Base-by-base conservation (phyloP, 2,113 vertebrate genomes). In the Anser brachyrhynchus region DNA sequence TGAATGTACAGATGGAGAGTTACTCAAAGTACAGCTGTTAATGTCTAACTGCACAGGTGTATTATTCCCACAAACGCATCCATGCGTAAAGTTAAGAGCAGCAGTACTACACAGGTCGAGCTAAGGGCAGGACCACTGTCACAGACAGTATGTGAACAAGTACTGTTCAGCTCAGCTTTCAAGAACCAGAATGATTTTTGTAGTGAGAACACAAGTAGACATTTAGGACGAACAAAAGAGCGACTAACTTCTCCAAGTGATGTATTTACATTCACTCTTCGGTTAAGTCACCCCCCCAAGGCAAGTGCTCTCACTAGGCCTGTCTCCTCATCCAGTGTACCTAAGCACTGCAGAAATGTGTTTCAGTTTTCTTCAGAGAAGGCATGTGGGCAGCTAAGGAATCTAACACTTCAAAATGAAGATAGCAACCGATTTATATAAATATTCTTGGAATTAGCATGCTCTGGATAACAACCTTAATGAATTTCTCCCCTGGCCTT, bases 1-100 rank as follows among this genome's bases (percentile, higher is more conserved):
- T 25, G 51, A 89, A 71, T 2, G 7, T 61, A 75, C 37, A 82
- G 57, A 65, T 5, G 31, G 75, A 71, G 78, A 66, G 33, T 9
- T 90, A 90, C 44, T 87, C 55, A 3, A 83, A 90, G 71, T 73
- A 43, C 67, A 93, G 83, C 71, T 75, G 73, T 93, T 94, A 92
- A 90, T 90, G 86, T 85, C 94, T 93, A 93, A 94, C 83, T 91
- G 91, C 57, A 81, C 71, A 89, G 69, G 72, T 64, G 83, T 52
- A n/a, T 55, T 81, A 84, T 33, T 90, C 72, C 83, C 65, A 81
- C 76, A 75, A 55, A 84, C 5, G 76, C 86, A 93, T 37, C 80
- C 77, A 83, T 86, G 76, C 1, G 0, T 3, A 3, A 81, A 87
- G 58, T 28, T 54, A 90, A 90, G 83, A 71, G 90, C 85, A 66